Percentiles rank a stretch among this genome's conserved stretches.
Conservation (phyloP, 2,797 vertebrate genomes). For the Sylvilagus floridanus region DNA sequence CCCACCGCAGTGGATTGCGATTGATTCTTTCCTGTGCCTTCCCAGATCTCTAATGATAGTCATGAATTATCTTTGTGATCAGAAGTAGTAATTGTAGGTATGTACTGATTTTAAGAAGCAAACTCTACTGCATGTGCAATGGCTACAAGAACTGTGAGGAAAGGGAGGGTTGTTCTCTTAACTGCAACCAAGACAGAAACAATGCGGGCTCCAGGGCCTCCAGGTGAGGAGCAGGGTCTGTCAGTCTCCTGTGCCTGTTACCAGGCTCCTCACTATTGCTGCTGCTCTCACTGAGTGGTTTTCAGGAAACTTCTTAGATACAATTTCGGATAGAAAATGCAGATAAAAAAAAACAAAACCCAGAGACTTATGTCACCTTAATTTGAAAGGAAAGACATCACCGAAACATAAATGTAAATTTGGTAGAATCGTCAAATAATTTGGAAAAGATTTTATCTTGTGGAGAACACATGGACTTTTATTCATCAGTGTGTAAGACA, state of each 20-base stretch:
- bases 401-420: not conserved
- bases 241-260: not conserved
- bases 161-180: not conserved
- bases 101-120: constrained; percentile 44
- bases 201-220: not conserved
- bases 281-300: not conserved
- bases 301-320: not conserved
- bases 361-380: not conserved
- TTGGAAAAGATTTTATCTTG: not conserved
- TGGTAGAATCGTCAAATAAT: not conserved
- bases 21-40: not conserved
- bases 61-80: constrained; percentile 17
- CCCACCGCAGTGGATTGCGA: not conserved
- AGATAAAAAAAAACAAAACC: not conserved
- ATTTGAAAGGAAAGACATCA: not conserved
- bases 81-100: not conserved
- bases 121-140: not conserved
- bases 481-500: not conserved
- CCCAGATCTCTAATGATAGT: constrained; percentile 8
- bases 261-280: not conserved
- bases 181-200: not conserved
- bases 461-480: not conserved
- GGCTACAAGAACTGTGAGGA: not conserved
- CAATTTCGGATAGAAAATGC: not conserved
- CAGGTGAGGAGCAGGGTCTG: not conserved